phyloP scores from a whole-genome alignment of 2,113 vertebrate species.

The Alethe diademata region DNA sequence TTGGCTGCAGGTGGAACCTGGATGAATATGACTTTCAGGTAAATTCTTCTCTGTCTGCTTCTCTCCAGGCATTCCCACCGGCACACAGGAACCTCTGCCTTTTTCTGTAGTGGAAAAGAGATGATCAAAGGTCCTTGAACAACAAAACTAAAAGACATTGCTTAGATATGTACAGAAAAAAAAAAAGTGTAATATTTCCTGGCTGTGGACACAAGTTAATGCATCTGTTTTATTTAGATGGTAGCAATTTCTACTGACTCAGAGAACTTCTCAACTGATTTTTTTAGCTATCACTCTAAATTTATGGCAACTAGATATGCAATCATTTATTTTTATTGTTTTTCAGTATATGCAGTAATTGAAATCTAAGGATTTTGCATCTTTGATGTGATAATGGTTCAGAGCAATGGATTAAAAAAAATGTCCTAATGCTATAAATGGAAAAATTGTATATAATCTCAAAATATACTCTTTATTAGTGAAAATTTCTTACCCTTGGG shows the following conservation, averaged over 20 bases:
- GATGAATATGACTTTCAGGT: background rate
- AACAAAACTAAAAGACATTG: accelerated
- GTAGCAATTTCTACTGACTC: background rate
- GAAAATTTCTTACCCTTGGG: background rate
- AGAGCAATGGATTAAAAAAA: background rate
- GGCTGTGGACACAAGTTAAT: background rate
- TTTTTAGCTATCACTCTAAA: background rate
- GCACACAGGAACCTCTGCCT: background rate
- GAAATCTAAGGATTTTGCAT: background rate
- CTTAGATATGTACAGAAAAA: background rate
- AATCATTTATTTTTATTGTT: background rate
- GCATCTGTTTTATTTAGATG: background rate
- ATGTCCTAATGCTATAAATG: background rate
- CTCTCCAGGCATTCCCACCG: background rate
- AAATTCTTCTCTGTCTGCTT: background rate
- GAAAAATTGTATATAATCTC: background rate
- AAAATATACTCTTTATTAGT: background rate
- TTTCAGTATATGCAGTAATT: background rate
- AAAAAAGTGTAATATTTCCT: background rate
- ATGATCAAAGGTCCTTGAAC: background rate
- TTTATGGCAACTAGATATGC: background rate
- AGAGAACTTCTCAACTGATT: background rate
- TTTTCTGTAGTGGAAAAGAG: background rate
- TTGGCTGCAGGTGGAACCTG: background rate
- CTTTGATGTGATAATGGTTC: background rate